These are phyloP conservation scores for Polyommatus iphigenia DNA, from an alignment of 2,888 invertebrate species.

Conservation along the genomic window DNA sequence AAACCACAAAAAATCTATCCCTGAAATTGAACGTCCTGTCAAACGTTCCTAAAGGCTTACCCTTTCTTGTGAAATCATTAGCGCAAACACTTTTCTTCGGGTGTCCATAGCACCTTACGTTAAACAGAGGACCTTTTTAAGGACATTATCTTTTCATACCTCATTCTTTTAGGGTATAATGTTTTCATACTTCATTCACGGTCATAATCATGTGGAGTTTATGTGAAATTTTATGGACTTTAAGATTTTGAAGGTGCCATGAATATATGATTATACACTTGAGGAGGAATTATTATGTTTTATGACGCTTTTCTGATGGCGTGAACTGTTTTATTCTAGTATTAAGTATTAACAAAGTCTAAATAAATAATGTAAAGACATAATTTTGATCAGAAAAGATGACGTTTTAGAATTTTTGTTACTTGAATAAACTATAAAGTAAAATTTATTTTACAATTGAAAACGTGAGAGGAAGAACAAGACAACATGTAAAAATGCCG, in stretches of 20 bases:
- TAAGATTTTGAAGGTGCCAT: slow-evolving; percentile 21
- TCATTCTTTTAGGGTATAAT: slow-evolving; percentile 3
- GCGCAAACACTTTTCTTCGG: slow-evolving; percentile 43
- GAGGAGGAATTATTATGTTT: neutral
- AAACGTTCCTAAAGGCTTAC: neutral
- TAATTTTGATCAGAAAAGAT: no score
- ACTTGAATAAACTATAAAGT: neutral
- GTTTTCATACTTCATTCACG: slow-evolving; percentile 12
- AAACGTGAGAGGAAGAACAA: no score
- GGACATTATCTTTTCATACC: slow-evolving; percentile 25
- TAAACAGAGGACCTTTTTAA: slow-evolving; percentile 23
- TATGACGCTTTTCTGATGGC: neutral
- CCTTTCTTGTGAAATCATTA: slow-evolving; percentile 36
- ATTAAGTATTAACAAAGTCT: neutral
- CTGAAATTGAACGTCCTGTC: no score
- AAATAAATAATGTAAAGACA: neutral
- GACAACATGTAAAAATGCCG: no score
- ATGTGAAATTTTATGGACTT: slow-evolving; percentile 47
- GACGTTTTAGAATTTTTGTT: neutral
- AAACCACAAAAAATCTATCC: neutral
- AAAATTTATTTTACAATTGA: no score
- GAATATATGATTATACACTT: slow-evolving; percentile 18
- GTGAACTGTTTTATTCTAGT: neutral
- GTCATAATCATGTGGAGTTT: slow-evolving; percentile 38
- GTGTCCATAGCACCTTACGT: slow-evolving; percentile 3